Conservation (phyloP, 2,797 vertebrate genomes). For the Pangasius larnaudii region DNA sequence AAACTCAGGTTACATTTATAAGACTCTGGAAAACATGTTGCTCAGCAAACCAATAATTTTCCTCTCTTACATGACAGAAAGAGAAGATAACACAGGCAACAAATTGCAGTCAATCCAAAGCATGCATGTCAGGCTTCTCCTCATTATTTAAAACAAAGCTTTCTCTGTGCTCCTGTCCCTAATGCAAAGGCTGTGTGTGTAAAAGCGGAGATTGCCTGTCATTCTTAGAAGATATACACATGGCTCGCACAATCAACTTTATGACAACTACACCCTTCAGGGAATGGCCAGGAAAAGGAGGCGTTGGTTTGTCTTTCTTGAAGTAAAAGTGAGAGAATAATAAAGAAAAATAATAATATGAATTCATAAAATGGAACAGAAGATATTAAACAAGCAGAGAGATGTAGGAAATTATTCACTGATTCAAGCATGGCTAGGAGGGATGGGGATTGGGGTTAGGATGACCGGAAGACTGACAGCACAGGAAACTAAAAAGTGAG, state of each 20-base stretch:
- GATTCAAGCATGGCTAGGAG: not conserved
- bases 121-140: conserved; percentile 20
- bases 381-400: not conserved
- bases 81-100: conserved; percentile 16
- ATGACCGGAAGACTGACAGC: not conserved
- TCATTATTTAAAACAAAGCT: conserved; percentile 50
- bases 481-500: conserved; percentile 42
- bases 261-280: conserved; percentile 34
- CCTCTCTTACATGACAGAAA: conserved; percentile 28
- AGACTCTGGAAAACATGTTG: conserved; percentile 18
- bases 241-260: conserved; percentile 31
- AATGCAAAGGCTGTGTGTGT: conserved; percentile 22
- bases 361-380: not conserved
- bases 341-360: conserved; percentile 20
- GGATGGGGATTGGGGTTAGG: not conserved
- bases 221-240: conserved; percentile 37
- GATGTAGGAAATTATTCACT: not conserved
- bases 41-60: conserved; percentile 29
- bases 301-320: not conserved
- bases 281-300: conserved; percentile 10
- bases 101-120: conserved; percentile 23
- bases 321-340: not conserved
- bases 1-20: conserved; percentile 33
- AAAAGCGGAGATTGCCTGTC: conserved; percentile 51
- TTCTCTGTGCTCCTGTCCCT: conserved; percentile 20